phyloP scores from a whole-genome alignment of 2,113 vertebrate species.

The Sporophila hypoxantha region DNA sequence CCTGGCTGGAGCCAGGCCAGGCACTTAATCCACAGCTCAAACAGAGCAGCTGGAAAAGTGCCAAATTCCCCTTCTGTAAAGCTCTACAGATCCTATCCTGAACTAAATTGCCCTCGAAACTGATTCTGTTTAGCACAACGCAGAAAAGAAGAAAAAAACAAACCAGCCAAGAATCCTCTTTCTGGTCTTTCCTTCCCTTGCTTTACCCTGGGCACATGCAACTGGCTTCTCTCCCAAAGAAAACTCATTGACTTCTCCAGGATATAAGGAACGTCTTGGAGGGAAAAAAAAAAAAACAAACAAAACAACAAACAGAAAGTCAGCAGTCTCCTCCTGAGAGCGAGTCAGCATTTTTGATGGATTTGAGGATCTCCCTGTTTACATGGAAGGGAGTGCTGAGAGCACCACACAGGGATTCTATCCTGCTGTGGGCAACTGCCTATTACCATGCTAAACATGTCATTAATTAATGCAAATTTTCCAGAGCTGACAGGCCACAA shows the following conservation, averaged over 20 bases:
- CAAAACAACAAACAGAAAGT: background rate
- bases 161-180: background rate
- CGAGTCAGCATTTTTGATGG: background rate
- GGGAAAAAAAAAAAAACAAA: background rate
- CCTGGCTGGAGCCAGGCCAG: constrained; percentile 32
- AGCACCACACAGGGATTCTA: background rate
- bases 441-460: constrained; percentile 19
- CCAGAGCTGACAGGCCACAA: constrained; percentile 1
- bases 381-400: background rate
- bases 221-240: constrained; percentile 1
- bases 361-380: background rate
- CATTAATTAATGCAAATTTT: constrained; percentile 29
- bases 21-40: constrained; percentile 34
- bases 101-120: constrained; percentile 3
- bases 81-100: background rate
- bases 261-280: background rate
- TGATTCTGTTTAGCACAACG: background rate
- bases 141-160: background rate
- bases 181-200: background rate
- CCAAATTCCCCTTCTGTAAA: constrained; percentile 13
- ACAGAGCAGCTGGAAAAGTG: constrained; percentile 12
- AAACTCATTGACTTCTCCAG: background rate
- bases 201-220: background rate
- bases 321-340: background rate
- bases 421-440: background rate